Evolutionary conservation across 2,113 vertebrate species (phyloP), one percentile per base, ranked within the genome.

Genomic region (Myotis davidii): DNA sequence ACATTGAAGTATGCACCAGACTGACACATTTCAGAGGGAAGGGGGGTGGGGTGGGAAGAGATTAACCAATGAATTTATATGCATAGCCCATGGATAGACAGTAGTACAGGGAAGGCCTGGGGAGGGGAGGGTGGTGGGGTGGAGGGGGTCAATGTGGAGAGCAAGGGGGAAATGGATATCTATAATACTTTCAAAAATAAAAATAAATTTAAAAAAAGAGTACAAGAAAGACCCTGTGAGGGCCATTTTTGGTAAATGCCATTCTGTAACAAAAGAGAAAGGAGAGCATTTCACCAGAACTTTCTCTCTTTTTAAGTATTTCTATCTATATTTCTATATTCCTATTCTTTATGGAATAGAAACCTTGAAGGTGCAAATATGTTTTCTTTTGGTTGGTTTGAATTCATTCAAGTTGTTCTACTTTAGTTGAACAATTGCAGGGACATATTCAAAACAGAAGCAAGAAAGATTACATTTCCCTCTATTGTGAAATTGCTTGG

Each of bases 361-460:
- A 91, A 79, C 1, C 6, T 34, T 82, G 27, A 69, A 85, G 7
- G 6, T 87, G 11, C 12, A 54, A 5, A 94, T 13, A 88, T 82
- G 11, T 86, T 89, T 90, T 85, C 50, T 91, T 88, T 93, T 16
- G 12, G 29, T 93, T 94, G 18, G 16, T 72, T 27, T 96, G n/a
- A 76, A 29, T 90, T 54, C 27, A 29, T 88, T 70, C 10, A 85
- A 91, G 14, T 50, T 96, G 16, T 77, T 93, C 50, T 88, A 56
- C 32, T 88, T 89, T 39, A 39, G 37, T 39, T 39, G 37, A 39
- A 39, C 54, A 92, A 37, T 70, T 32, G 13, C 12, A 50, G 20
- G 27, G 11, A 2, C 5, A 88, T 32, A 88, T 91, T 16, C 94
- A 72, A 94, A 78, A 90, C 1, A 93, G 52, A 94, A 82, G 12